Evolutionary conservation across 2,888 invertebrate genomes (phyloP).

Genomic region (Cremastinae sp.): DNA sequence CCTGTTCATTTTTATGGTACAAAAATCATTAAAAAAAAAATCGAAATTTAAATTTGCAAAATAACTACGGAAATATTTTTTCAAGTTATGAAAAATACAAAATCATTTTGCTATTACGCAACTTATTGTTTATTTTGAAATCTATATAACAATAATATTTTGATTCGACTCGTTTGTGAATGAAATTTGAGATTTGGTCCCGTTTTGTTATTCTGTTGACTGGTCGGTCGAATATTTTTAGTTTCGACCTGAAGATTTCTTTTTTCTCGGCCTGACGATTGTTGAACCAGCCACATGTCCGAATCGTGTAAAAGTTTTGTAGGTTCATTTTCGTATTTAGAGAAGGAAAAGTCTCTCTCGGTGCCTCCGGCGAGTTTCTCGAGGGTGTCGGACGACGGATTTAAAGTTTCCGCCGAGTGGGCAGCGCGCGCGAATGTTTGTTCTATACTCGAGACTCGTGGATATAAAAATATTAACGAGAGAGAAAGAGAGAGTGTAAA

Average conservation of each 20-base stretch:
- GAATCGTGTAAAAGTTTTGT: not conserved
- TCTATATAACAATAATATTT: no score
- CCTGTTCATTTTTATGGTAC: no score
- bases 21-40: no score
- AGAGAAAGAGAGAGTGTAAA: constrained; percentile 10
- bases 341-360: constrained; percentile 19
- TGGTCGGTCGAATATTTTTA: constrained; percentile 13
- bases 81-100: no score
- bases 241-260: not conserved
- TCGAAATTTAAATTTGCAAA: no score
- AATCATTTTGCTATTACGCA: no score
- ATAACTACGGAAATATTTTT: no score
- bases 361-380: constrained; percentile 50
- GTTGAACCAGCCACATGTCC: constrained; percentile 11
- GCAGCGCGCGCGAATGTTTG: constrained; percentile 58
- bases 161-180: no score
- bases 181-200: not conserved
- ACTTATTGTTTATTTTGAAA: no score
- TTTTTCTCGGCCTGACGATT: constrained; percentile 9
- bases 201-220: not conserved
- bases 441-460: constrained; percentile 46
- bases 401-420: constrained; percentile 59
- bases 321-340: not conserved
- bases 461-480: constrained; percentile 1
- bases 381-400: constrained; percentile 55